Conservation (phyloP, 2,797 vertebrate genomes). For the Hypotaenidia philippensis region DNA sequence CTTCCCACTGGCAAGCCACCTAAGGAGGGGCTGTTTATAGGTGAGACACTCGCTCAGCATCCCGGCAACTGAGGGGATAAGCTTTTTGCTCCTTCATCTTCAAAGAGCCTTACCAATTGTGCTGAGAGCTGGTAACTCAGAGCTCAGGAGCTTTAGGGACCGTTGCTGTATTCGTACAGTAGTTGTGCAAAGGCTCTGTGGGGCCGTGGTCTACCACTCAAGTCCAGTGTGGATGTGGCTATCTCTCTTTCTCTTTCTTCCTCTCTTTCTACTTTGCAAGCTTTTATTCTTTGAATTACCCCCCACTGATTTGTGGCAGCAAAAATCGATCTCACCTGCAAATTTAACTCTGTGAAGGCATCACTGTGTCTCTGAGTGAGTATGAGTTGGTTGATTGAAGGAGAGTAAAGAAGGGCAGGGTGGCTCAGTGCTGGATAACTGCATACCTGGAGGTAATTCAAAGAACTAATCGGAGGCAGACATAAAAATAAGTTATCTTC, state of each 20-base stretch:
- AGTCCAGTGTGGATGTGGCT: neutral
- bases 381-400: neutral
- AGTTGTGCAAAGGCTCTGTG: neutral
- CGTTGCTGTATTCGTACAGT: neutral
- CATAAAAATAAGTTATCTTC: neutral
- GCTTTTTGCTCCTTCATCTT: neutral
- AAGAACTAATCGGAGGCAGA: neutral
- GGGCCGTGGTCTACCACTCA: neutral
- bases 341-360: neutral
- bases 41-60: constrained; percentile 14
- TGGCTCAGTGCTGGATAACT: neutral
- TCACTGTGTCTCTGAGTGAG: neutral
- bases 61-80: neutral
- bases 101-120: neutral
- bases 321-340: neutral
- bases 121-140: neutral
- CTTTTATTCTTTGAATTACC: neutral
- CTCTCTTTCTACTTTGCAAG: neutral
- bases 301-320: neutral
- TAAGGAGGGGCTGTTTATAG: neutral
- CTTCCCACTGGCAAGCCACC: neutral
- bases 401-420: neutral
- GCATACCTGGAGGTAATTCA: neutral
- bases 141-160: neutral
- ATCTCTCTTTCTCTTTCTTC: neutral